A percentile compares a stretch with the other conserved stretches of the same genome.
Conservation (phyloP, 2,113 vertebrate genomes). For the Xyliphius kryptos region DNA sequence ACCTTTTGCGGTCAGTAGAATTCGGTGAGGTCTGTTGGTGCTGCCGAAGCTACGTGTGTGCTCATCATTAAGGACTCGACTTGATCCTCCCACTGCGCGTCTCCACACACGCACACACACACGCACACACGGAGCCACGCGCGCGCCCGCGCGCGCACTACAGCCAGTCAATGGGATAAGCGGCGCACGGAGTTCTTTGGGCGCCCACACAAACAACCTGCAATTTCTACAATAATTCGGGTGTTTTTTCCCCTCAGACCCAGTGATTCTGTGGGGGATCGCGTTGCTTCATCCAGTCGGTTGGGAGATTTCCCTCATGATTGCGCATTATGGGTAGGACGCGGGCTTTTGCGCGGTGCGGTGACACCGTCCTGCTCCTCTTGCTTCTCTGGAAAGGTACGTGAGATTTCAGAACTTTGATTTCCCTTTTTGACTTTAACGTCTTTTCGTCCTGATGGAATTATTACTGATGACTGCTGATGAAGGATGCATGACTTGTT, state of each 20-base stretch:
- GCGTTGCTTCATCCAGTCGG: not conserved
- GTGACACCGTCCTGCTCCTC: constrained; percentile 53
- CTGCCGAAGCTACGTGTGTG: constrained; percentile 42
- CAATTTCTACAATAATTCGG: constrained; percentile 5
- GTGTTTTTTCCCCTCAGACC: not conserved
- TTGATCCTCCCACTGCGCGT: constrained; percentile 34
- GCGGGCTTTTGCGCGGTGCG: constrained; percentile 54
- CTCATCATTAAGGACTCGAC: constrained; percentile 51
- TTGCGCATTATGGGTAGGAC: constrained; percentile 61
- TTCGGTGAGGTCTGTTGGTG: constrained; percentile 29
- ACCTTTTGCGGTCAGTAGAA: not conserved
- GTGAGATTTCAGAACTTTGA: constrained; percentile 2
- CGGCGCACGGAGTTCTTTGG: constrained; percentile 51
- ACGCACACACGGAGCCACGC: not conserved
- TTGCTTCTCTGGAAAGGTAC: constrained; percentile 62
- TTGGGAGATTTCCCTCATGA: constrained; percentile 56
- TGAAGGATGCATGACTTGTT: too few species aligned
- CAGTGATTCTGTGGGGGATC: not conserved
- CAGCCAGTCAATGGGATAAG: constrained; percentile 55
- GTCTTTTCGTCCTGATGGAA: not conserved
- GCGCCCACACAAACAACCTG: constrained; percentile 20
- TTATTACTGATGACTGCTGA: not conserved
- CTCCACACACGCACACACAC: constrained; percentile 30
- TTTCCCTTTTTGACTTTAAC: not conserved
- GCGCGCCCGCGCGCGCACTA: constrained; percentile 43